phyloP scores from a whole-genome alignment of 2,888 invertebrate species.

The Lasioglossum lativentre region DNA sequence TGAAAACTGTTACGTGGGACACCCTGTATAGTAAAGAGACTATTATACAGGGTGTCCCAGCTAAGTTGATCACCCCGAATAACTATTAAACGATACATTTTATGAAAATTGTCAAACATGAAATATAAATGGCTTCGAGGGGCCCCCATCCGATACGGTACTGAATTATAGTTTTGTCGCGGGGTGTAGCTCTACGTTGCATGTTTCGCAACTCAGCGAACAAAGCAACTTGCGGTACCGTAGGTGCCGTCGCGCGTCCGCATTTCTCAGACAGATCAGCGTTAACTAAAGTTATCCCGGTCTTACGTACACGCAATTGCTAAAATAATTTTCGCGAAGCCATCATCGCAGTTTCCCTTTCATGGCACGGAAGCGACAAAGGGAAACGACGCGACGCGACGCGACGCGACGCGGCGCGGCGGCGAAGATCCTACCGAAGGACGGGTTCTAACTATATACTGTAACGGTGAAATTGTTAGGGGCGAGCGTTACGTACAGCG shows the following conservation, averaged over 20 bases:
- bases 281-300: neutral
- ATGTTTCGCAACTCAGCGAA: neutral
- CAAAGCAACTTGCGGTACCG: neutral
- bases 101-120: too few relatives aligned
- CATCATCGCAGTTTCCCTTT: neutral
- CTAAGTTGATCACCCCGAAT: too few relatives aligned
- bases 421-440: neutral
- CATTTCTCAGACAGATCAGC: neutral
- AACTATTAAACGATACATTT: too few relatives aligned
- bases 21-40: neutral
- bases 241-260: neutral
- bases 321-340: neutral
- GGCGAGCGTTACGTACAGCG: slow-evolving; percentile 9
- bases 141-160: too few relatives aligned
- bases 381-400: neutral
- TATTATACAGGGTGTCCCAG: too few relatives aligned
- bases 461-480: slow-evolving; percentile 23
- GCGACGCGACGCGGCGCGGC: neutral
- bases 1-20: too few relatives aligned
- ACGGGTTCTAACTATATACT: neutral
- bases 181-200: too few relatives aligned
- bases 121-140: too few relatives aligned
- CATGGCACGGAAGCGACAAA: neutral
- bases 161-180: too few relatives aligned
- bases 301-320: neutral